Evolutionary conservation across 2,888 invertebrate genomes (phyloP), one percentile per base, ranked within the genome.

Genomic region (Ariolimax columbianus): DNA sequence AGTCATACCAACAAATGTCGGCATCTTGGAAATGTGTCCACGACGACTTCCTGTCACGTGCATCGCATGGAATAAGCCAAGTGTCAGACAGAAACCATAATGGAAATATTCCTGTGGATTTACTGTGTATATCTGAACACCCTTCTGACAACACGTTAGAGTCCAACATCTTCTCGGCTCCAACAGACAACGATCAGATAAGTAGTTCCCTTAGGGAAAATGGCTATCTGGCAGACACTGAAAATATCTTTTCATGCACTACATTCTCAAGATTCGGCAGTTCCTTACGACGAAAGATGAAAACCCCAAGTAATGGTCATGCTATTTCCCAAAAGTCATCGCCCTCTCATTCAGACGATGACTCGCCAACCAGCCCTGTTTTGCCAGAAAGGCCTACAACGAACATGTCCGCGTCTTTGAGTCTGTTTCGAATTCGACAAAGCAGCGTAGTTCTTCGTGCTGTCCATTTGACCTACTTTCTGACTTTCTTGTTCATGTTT

Each of bases 401-500:
- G 11, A 63, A 77, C 7, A 82, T 30, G 14, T 80, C 89, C 30
- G 84, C 89, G 26, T 89, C 90, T 17, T 81, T 90, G 33, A 89
- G 90, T n/a, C 85, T 92, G 43, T 88, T 89, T 78, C 83, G 91
- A 4, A 91, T 92, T 33, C 88, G 90, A 3, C 91, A 90, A 80
- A 90, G 91, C 83, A 93, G 93, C 23, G 94, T 95, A 90, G 94
- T 95, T 79, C 94, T 93, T 85, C 94, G 94, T 89, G 95, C 95
- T 36, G 93, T 95, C 75, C 94, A 95, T 80, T 94, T 95, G 51
- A 95, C 95, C 6, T 95, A 95, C 87, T 92, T 94, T 33, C 95
- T 95, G 0, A 95, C 95, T 6, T 92, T 95, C 82, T 91, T 95
- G 83, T 95, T 95, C 75, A 94, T 95, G 43, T 87, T 95, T n/a